phyloP scores from a whole-genome alignment of 2,113 vertebrate species.

The Ifrita kowaldi region DNA sequence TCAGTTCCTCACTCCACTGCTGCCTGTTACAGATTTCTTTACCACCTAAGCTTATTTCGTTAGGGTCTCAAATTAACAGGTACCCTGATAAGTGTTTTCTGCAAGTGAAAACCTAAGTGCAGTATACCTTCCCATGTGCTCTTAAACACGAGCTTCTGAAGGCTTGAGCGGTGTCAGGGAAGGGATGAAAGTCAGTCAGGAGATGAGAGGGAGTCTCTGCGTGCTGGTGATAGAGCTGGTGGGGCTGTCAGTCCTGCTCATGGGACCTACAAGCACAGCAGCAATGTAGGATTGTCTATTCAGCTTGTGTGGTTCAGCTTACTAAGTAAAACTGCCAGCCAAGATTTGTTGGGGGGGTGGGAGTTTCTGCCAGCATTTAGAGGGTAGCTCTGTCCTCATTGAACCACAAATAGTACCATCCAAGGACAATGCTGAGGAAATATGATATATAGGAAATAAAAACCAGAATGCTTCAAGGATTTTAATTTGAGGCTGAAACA shows the following conservation, averaged over 20 bases:
- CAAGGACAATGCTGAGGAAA: not conserved
- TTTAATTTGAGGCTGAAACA: not conserved
- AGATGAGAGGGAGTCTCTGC: not conserved
- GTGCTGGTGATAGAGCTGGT: not conserved
- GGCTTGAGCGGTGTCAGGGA: not conserved
- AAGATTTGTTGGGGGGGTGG: not conserved
- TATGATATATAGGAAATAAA: not conserved
- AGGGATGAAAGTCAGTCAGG: not conserved
- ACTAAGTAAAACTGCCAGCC: constrained; percentile 32
- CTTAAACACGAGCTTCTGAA: not conserved
- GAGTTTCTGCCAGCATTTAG: not conserved
- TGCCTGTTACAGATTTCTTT: not conserved
- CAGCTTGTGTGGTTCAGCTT: constrained; percentile 15
- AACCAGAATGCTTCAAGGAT: not conserved
- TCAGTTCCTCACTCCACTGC: constrained; percentile 5
- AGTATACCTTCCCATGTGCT: accelerated
- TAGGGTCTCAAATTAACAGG: not conserved
- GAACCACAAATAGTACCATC: constrained; percentile 31
- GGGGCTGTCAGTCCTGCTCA: not conserved
- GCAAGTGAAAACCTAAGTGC: not conserved
- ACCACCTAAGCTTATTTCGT: not conserved
- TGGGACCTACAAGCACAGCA: not conserved
- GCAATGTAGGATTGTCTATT: not conserved
- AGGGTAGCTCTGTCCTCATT: not conserved
- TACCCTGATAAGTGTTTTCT: not conserved